Evolutionary conservation across 2,888 invertebrate species (phyloP), one percentile per base, ranked within the genome.

Genomic region (Rhagonycha fulva): DNA sequence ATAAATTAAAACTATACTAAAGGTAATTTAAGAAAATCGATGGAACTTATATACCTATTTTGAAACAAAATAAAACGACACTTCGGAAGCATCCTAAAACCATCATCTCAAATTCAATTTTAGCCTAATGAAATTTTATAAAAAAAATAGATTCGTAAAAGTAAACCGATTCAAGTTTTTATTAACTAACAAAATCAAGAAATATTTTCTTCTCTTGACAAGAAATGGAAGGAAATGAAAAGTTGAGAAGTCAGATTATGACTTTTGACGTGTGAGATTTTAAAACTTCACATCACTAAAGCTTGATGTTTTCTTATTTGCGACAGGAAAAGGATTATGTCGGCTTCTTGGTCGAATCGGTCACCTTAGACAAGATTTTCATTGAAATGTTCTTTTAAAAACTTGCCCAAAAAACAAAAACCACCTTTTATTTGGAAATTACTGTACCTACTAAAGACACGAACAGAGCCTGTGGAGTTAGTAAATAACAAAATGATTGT

Each of bases 231-330:
- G 76, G 73, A 77, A 77, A 71, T 71, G 76, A 74, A 75, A 75
- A 74, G 74, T 74, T 77, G 77, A 72, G 26, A 72, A 74, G 77
- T 72, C 71, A 74, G 74, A 74, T 74, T 77, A 76, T 76, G 62
- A 74, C 73, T 72, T 77, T 72, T 77, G 77, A 77, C 70, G 72
- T 74, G 77, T 72, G 74, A 67, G 11, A 67, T 69, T 30, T 76
- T 74, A 74, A 76, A 74, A 74, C 71, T 71, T 76, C 24, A 61
- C 28, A 30, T 62, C 30, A 28, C 68, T 60, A 28, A 70, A 47
- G 62, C 73, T 67, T 61, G 68, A 72, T 70, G 76, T 73, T 70
- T 70, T 70, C 14, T 9, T 62, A 70, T 19, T 73, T 30, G 23
- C 63, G 28, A 32, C 63, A 77, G 68, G 68, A 72, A 74, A 72